Evolutionary conservation across 2,113 vertebrate genomes (phyloP).

Genomic region (Hippocampus barbouri): DNA sequence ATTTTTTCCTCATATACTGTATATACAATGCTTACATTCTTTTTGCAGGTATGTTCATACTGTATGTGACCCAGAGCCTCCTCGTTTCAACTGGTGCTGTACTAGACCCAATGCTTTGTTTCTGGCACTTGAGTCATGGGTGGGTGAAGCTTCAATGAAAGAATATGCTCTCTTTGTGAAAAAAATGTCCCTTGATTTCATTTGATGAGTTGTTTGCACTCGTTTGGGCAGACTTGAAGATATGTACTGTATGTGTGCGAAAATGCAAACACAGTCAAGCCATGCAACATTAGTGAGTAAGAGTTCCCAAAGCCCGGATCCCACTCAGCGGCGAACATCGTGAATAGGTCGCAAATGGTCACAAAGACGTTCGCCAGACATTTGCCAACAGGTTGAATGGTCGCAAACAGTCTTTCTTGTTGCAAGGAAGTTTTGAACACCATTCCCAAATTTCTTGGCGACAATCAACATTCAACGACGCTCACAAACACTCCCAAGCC

Average conservation of each 20-base stretch:
- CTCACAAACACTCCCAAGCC: too few species aligned
- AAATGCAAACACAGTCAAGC: conserved; percentile 14
- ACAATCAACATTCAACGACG: too few species aligned
- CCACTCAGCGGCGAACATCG: too few species aligned
- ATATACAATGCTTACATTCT: not conserved
- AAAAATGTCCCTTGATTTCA: conserved; percentile 2
- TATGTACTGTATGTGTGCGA: conserved; percentile 8
- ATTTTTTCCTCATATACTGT: not conserved
- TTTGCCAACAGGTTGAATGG: too few species aligned
- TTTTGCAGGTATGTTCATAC: not conserved
- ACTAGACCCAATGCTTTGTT: conserved; percentile 48
- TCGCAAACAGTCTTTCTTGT: too few species aligned
- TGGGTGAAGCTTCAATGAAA: conserved; percentile 32
- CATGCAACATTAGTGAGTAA: conserved; percentile 7
- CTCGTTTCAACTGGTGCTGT: conserved; percentile 48
- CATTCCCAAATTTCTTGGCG: too few species aligned
- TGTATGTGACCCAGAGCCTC: not conserved
- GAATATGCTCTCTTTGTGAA: conserved; percentile 22
- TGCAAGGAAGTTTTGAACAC: too few species aligned
- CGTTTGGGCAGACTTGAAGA: conserved; percentile 45
- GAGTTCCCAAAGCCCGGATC: not conserved
- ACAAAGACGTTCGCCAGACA: too few species aligned
- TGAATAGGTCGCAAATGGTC: too few species aligned
- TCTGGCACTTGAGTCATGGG: conserved; percentile 10
- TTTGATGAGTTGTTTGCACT: conserved; percentile 20